phyloP scores from a whole-genome alignment of 2,888 invertebrate species.

The Dicranocentrus wangi region DNA sequence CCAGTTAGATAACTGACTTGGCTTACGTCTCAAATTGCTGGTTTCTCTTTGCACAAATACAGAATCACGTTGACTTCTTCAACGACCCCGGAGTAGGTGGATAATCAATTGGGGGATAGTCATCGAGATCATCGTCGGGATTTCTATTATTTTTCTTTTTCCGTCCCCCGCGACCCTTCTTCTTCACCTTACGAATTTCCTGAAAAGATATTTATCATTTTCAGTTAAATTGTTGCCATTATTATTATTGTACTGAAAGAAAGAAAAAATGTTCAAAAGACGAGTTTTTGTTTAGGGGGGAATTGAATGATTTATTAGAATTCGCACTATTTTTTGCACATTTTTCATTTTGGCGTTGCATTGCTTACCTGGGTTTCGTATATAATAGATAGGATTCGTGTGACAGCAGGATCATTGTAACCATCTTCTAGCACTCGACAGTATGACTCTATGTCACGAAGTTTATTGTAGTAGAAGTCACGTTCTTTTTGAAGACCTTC shows the following conservation, averaged over 20 bases:
- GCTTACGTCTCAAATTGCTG: neutral
- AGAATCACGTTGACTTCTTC: neutral
- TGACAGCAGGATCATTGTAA: constrained; percentile 39
- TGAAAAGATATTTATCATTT: neutral
- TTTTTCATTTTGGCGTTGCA: neutral
- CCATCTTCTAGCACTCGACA: constrained; percentile 57
- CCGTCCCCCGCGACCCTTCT: constrained; percentile 31
- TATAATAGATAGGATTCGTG: constrained; percentile 49
- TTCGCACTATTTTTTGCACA: neutral
- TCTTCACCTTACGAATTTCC: constrained; percentile 53
- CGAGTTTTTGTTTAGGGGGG: neutral
- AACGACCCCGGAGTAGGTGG: neutral
- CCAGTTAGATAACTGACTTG: neutral
- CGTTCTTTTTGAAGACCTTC: constrained; percentile 53
- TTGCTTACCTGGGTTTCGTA: constrained; percentile 48
- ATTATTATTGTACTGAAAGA: neutral
- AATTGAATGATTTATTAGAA: constrained; percentile 1
- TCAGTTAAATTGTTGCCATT: constrained; percentile 11
- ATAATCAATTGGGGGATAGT: constrained; percentile 45
- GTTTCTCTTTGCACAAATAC: neutral
- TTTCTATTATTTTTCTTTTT: constrained; percentile 36
- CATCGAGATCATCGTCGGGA: constrained; percentile 40
- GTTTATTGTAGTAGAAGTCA: constrained; percentile 57
- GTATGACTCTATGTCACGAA: constrained; percentile 54
- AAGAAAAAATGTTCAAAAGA: neutral